phyloP scores from a whole-genome alignment of 2,113 vertebrate genomes.

The Xiphias gladius region DNA sequence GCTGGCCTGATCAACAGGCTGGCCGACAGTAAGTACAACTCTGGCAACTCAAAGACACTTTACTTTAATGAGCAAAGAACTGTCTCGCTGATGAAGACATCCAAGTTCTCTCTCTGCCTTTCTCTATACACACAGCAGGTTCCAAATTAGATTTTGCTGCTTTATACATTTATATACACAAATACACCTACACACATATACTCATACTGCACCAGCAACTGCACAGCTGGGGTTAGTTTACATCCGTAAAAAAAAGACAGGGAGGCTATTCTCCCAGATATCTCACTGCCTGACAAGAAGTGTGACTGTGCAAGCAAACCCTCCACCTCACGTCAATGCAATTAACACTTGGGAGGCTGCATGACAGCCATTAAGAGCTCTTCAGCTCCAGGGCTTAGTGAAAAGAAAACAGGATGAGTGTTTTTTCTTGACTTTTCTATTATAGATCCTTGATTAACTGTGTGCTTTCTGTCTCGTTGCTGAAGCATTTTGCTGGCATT shows the following conservation, averaged over 20 bases:
- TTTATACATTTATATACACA: constrained; percentile 28
- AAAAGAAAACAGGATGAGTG: constrained; percentile 9
- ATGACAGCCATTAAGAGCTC: constrained; percentile 16
- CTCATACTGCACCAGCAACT: constrained; percentile 39
- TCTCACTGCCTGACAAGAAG: constrained; percentile 29
- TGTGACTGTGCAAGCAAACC: constrained; percentile 27
- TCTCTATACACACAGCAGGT: constrained; percentile 41
- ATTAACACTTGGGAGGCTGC: constrained; percentile 35
- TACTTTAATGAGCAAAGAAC: constrained; percentile 24
- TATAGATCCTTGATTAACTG: background rate
- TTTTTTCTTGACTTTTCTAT: constrained; percentile 2
- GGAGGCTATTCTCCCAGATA: constrained; percentile 52
- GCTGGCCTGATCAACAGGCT: constrained; percentile 12
- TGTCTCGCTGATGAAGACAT: constrained; percentile 33
- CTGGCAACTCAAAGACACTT: constrained; percentile 16
- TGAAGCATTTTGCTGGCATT: constrained; percentile 1
- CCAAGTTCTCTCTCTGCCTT: constrained; percentile 5
- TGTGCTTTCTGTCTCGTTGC: background rate
- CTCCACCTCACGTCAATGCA: constrained; percentile 11
- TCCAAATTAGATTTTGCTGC: constrained; percentile 31
- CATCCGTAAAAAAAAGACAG: constrained; percentile 41
- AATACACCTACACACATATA: constrained; percentile 26
- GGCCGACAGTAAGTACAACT: constrained; percentile 7
- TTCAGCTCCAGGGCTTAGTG: constrained; percentile 9
- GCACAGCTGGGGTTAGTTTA: constrained; percentile 70